Base-by-base conservation (phyloP, 2,113 vertebrate species). In the Trichomycterus rosablanca region DNA sequence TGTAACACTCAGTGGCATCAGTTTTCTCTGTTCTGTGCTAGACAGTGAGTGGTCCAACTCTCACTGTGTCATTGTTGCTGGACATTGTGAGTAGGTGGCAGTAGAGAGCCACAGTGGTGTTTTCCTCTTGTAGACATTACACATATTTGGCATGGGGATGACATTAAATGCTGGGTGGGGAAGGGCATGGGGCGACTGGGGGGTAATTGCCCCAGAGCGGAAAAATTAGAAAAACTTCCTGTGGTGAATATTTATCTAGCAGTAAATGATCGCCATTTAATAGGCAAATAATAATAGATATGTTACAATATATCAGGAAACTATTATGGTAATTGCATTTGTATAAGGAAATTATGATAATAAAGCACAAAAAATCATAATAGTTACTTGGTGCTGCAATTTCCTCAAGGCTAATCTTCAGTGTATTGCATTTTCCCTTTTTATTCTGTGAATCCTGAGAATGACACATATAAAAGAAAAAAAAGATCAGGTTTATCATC, bases 51-150 rank as follows among this genome's bases (percentile, higher is more conserved):
- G n/a, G n/a, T n/a, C n/a, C n/a, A n/a, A n/a, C n/a, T n/a, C n/a
- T n/a, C n/a, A n/a, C n/a, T 5, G 8, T 14, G 10, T 7, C n/a
- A 10, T 1, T 26, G 40, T 63, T 37, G 10, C 39, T 37, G 20
- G 18, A 2, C 22, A 1, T 35, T 58, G 23, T 42, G 69, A 66
- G 74, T 75, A 81, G 83, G 75, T 76, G 80, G 83, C 82, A 82
- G 82, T 65, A 78, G 67, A 74, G 81, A 83, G 78, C 82, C 58
- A 15, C 19, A 45, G 7, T 67, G 12, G n/a, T 51, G 39, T 30
- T 71, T 30, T 11, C 23, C 20, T 30, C 1, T 59, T 24, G 34
- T 26, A 48, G 46, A 22, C 43, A 37, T 40, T 66, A 12, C 48
- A 42, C 51, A 62, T 61, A 18, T 62, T 57, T 62, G 45, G 19